phyloP scores from a whole-genome alignment of 2,113 vertebrate genomes.

The Uropsilus gracilis region DNA sequence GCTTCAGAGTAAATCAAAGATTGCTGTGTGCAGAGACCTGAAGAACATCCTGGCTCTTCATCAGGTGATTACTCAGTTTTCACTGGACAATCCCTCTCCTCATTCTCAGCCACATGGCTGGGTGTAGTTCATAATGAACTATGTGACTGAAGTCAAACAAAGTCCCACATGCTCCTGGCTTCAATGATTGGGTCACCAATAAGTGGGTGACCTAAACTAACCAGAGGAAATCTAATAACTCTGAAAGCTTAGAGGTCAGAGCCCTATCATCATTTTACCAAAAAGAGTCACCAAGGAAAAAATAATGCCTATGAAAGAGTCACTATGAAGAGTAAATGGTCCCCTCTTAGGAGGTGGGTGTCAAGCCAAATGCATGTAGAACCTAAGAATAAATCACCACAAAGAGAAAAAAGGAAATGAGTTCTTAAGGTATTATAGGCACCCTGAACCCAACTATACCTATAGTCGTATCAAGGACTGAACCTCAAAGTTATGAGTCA shows the following conservation, averaged over 20 bases:
- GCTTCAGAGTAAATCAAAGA: neutral
- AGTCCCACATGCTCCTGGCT: neutral
- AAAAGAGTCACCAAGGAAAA: slow-evolving; percentile 11
- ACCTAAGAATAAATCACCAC: slow-evolving; percentile 26
- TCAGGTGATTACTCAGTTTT: neutral
- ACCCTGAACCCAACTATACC: slow-evolving; percentile 2
- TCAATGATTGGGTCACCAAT: neutral
- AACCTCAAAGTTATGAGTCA: neutral
- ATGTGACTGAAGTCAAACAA: neutral
- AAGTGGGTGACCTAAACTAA: neutral
- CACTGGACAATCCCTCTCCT: neutral
- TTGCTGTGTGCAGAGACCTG: neutral
- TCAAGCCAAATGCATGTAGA: neutral
- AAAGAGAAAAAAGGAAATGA: slow-evolving; percentile 1
- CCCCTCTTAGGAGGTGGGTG: neutral
- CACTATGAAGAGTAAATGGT: neutral
- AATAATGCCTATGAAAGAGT: neutral
- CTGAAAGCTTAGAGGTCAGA: neutral
- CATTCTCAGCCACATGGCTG: neutral
- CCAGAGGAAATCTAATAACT: neutral
- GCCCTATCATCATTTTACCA: neutral
- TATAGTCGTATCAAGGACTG: slow-evolving; percentile 26
- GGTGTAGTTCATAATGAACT: neutral
- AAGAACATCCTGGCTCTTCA: neutral
- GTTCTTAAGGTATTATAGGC: slow-evolving; percentile 10